Evolutionary conservation across 2,888 invertebrate genomes (phyloP), one percentile per base, ranked within the genome.

Genomic region (Camponotus fellah): DNA sequence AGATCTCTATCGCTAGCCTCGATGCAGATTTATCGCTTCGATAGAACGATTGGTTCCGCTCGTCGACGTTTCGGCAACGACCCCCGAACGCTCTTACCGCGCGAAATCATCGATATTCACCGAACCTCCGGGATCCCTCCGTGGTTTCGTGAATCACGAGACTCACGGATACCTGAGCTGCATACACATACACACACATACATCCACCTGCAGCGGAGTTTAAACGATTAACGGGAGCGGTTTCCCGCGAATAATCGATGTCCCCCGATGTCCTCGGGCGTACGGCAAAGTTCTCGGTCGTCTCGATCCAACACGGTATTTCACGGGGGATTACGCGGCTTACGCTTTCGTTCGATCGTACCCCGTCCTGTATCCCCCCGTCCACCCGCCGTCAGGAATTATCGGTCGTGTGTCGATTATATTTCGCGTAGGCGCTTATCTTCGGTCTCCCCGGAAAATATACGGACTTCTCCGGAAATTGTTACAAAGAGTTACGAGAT

Each of bases 321-420:
- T 93, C 92, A 93, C 91, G 84, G 87, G 62, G 92, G 93, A 93
- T 93, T 93, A 93, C 87, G 83, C 84, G 90, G 92, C 91, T 93
- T 91, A 91, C 91, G 91, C 88, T 92, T 92, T 91, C 92, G 90
- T 92, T 92, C 89, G 90, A 89, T 90, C 89, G 82, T 71, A 68
- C 40, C 76, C 56, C 34, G 60, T 62, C 65, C 85, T 66, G 71
- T 17, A 64, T 69, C 37, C 79, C 85, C n/a, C 34, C 64, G 34
- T 60, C 86, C 77, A 72, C n/a, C 53, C 85, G 60, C 82, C 64
- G 53, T 89, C 85, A 77, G 75, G 90, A 90, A 90, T 90, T 89
- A 88, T 87, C 90, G 88, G 83, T 80, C 74, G 83, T 76, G 86
- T 85, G 88, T 84, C 85, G 87, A 87, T 87, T 88, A 89, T 88